Percentiles rank a stretch among this genome's conserved stretches.
These are phyloP conservation scores for Phaethornis superciliosus DNA, from an alignment of 2,113 vertebrate species.

Conservation along the genomic window DNA sequence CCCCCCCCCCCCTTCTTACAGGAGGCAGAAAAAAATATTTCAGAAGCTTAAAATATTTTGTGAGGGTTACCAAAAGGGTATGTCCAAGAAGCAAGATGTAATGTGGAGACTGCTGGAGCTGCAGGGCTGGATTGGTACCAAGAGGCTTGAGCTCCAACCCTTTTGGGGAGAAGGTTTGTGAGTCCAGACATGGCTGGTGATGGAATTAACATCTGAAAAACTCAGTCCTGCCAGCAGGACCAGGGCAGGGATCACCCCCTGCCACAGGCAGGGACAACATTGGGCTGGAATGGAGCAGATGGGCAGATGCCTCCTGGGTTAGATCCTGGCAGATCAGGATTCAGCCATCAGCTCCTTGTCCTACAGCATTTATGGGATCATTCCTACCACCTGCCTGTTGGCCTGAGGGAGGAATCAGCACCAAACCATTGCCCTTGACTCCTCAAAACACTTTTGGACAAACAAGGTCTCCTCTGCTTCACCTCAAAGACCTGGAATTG, in stretches of 20 bases:
- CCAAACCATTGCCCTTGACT: neutral
- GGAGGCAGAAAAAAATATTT: neutral
- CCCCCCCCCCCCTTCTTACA: neutral
- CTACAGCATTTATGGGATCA: neutral
- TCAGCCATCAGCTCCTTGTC: neutral
- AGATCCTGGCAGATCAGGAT: no score
- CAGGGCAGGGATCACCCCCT: no score
- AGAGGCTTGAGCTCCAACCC: neutral
- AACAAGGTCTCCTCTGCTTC: neutral
- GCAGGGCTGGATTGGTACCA: neutral
- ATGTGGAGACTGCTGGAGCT: neutral
- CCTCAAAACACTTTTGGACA: neutral
- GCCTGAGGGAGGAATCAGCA: neutral
- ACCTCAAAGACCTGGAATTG: accelerated
- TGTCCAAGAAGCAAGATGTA: neutral
- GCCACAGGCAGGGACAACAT: no score
- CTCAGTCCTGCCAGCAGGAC: no score
- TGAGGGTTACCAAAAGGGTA: neutral
- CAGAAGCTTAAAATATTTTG: neutral
- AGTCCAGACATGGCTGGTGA: neutral
- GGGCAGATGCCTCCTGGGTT: no score
- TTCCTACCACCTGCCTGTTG: neutral
- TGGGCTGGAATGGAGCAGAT: no score
- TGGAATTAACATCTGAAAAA: neutral
- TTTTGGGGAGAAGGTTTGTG: accelerated